Percentiles rank a stretch among this genome's conserved stretches.
phyloP scores from a whole-genome alignment of 2,888 invertebrate species.

The Seladonia tumulorum region DNA sequence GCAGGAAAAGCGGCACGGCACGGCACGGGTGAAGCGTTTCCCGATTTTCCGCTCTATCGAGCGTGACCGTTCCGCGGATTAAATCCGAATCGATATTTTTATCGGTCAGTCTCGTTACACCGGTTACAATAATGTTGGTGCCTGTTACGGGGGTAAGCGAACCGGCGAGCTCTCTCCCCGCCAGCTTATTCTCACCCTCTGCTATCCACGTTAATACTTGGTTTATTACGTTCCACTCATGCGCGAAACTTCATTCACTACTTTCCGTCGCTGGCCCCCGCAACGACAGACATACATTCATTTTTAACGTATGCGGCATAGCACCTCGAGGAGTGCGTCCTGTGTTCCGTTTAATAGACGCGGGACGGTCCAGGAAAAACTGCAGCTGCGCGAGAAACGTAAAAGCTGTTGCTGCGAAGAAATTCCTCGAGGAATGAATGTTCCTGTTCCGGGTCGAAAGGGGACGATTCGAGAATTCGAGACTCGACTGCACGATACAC shows the following conservation, averaged over 20 bases:
- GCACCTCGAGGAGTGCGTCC: conserved; percentile 26
- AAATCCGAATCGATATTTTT: conserved; percentile 73
- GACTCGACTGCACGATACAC: not conserved
- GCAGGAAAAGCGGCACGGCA: conserved; percentile 33
- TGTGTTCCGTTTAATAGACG: conserved; percentile 31
- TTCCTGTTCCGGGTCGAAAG: not conserved
- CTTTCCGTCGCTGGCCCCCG: conserved; percentile 24
- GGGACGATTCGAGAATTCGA: conserved; percentile 1
- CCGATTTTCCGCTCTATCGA: conserved; percentile 67
- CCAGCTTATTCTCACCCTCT: conserved; percentile 41
- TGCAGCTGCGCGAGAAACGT: conserved; percentile 48
- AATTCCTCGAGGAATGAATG: conserved; percentile 27
- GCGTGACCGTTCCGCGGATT: conserved; percentile 66
- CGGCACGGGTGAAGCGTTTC: conserved; percentile 55
- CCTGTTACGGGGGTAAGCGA: conserved; percentile 29
- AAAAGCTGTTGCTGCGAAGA: conserved; percentile 22
- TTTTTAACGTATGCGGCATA: conserved; percentile 50
- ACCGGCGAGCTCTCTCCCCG: not conserved
- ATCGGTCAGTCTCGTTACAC: conserved; percentile 64
- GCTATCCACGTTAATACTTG: conserved; percentile 49
- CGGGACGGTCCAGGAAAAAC: conserved; percentile 13
- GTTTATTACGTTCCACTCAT: conserved; percentile 53
- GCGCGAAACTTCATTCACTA: conserved; percentile 55
- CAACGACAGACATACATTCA: conserved; percentile 38
- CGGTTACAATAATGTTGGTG: conserved; percentile 58